A percentile compares a stretch with the other conserved stretches of the same genome.
Conservation (phyloP, 2,113 vertebrate genomes). For the Nycticryphes semicollaris region DNA sequence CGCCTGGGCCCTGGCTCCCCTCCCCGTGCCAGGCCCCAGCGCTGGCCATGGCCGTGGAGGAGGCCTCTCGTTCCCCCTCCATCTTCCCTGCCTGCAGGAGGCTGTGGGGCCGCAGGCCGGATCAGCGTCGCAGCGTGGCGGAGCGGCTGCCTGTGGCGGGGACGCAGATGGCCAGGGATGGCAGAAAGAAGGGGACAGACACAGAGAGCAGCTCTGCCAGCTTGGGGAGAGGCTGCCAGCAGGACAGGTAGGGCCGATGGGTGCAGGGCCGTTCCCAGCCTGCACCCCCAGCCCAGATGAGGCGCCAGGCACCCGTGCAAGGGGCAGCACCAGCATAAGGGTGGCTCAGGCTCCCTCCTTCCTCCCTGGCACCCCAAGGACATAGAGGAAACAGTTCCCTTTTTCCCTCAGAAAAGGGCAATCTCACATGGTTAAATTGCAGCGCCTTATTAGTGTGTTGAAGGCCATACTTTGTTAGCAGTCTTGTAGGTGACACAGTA, state of each 20-base stretch:
- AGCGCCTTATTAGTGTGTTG: not conserved
- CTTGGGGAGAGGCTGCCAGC: not conserved
- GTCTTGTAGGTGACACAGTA: not conserved
- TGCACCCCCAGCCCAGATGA: accelerated
- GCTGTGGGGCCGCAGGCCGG: not conserved
- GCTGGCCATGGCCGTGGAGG: not conserved
- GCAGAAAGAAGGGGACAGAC: conserved; percentile 13
- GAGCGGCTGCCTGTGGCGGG: not conserved
- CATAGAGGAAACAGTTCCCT: accelerated
- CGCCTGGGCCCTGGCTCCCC: not conserved
- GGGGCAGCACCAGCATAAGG: accelerated
- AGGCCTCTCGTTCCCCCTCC: not conserved
- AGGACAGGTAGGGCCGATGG: not conserved
- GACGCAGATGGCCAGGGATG: conserved; percentile 12
- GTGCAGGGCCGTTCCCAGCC: not conserved
- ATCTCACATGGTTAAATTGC: not conserved
- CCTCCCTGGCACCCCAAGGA: not conserved
- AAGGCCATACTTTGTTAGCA: not conserved
- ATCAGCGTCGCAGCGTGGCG: not conserved
- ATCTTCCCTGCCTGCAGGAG: not conserved
- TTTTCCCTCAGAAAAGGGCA: not conserved
- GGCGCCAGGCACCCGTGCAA: not conserved
- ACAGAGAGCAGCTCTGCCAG: not conserved
- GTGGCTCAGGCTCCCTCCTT: not conserved
- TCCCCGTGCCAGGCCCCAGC: not conserved